Base-by-base conservation (phyloP, 2,797 vertebrate genomes). In the Sciurus vulgaris region DNA sequence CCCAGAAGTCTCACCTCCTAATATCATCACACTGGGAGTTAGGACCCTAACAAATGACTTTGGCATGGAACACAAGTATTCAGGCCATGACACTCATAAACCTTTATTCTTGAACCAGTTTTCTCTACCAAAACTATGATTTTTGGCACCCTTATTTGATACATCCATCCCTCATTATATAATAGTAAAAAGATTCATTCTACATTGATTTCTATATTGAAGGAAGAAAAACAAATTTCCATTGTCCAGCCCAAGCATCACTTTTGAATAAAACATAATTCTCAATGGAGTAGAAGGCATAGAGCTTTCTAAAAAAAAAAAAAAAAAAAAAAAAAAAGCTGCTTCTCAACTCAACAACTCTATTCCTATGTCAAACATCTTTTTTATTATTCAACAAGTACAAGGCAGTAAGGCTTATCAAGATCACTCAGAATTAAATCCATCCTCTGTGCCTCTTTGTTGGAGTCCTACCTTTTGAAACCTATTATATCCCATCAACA, bases 141-240 rank as follows among this genome's bases (percentile, higher is more conserved):
- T 35, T 59, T 69, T 38, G 38, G 90, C 41, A 63, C n/a, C 26
- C 22, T 81, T 59, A 69, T 61, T 49, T 49, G 47, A 78, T 47
- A 61, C n/a, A 2, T 86, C 26, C 41, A 70, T 77, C 70, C 63
- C 33, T 91, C 63, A 67, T 35, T 76, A 63, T 30, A 67, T 54
- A 54, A 73, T 2, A 54, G 41, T 33, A 14, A 10, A 10, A 96
- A 63, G 30, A 83, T 76, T 30, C n/a, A 61, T 82, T 82, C 33
- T 63, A 33, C 54, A 24, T 28, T 87, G 51, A 7, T 38, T 10
- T 51, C 18, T 47, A 87, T 26, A 17, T 73, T 91, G 44, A 76
- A 93, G 61, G 76, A 93, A 87, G 93, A 38, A 63, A 74, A 82
- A 78, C 18, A 38, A 89, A 26, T 87, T 93, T 87, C 92, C 56